Evolutionary conservation across 1,140 invertebrate species (phyloP).

Genomic region (Eulimnadia texana): DNA sequence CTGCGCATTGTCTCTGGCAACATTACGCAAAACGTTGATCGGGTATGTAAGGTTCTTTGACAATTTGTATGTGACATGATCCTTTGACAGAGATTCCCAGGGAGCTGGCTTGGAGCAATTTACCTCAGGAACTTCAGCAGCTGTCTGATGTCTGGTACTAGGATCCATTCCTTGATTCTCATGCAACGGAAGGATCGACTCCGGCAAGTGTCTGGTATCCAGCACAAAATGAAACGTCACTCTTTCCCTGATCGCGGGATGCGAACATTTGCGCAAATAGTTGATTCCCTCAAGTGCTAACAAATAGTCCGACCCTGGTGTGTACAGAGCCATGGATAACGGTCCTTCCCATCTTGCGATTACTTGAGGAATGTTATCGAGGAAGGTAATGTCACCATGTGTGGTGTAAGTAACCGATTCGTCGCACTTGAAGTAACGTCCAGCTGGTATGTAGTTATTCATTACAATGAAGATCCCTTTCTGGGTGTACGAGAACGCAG

Average conservation of each 20-base stretch:
- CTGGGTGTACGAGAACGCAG: too few species aligned
- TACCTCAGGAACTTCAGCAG: conserved; percentile 33
- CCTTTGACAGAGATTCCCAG: conserved; percentile 41
- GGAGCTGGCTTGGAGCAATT: conserved; percentile 53
- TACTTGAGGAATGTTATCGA: conserved; percentile 72
- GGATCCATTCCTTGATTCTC: neutral
- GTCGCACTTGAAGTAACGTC: conserved; percentile 41
- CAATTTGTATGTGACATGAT: conserved; percentile 48
- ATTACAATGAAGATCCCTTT: too few species aligned
- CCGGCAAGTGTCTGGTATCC: conserved; percentile 62
- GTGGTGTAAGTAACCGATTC: conserved; percentile 82
- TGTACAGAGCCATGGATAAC: conserved; percentile 57
- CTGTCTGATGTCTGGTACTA: too few species aligned
- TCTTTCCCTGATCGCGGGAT: conserved; percentile 49
- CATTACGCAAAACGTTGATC: conserved; percentile 72
- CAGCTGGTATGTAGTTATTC: conserved; percentile 62
- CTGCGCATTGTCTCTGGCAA: conserved; percentile 60
- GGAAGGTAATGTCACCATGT: conserved; percentile 76
- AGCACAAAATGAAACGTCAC: conserved; percentile 79
- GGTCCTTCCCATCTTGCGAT: conserved; percentile 53
- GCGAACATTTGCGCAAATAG: conserved; percentile 47
- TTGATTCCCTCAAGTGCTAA: conserved; percentile 49
- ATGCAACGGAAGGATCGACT: conserved; percentile 17
- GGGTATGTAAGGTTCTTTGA: conserved; percentile 68
- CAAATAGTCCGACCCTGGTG: conserved; percentile 52